Percentiles rank a stretch among this genome's conserved stretches.
Conservation (phyloP, 2,888 invertebrate genomes). For the Laothoe populi region DNA sequence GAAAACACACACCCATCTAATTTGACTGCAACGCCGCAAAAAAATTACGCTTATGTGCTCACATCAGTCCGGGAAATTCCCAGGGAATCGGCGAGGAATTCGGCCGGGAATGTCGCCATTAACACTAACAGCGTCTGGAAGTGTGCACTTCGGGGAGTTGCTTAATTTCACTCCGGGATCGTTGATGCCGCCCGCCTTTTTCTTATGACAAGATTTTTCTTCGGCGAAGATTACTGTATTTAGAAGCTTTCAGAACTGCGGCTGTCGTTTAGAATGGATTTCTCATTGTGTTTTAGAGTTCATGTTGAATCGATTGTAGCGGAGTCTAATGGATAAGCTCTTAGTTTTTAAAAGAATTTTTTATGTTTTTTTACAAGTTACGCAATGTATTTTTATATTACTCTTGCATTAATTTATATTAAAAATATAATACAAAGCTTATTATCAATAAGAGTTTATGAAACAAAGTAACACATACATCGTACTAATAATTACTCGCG, state of each 20-base stretch:
- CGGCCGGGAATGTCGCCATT: constrained; percentile 56
- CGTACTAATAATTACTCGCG: no score
- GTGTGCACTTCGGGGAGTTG: constrained; percentile 54
- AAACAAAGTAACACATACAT: no score
- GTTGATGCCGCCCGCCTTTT: constrained; percentile 34
- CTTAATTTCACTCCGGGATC: constrained; percentile 56
- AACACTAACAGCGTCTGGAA: constrained; percentile 57
- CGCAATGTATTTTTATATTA: no score
- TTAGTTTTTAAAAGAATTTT: no score
- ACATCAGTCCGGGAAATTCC: constrained; percentile 27
- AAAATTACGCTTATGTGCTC: constrained; percentile 24
- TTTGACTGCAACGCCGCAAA: constrained; percentile 5
- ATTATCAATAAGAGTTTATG: no score
- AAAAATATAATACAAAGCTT: no score
- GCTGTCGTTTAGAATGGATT: neutral
- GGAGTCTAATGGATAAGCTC: neutral
- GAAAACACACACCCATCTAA: constrained; percentile 10
- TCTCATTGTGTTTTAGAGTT: constrained; percentile 8
- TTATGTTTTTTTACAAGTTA: no score
- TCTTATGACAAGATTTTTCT: constrained; percentile 30
- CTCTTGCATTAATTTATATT: no score
- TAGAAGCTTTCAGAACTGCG: constrained; percentile 16
- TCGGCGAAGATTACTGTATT: constrained; percentile 17
- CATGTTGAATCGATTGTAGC: constrained; percentile 1
- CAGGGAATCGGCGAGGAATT: constrained; percentile 44